Evolutionary conservation across 2,888 invertebrate genomes (phyloP), one percentile per base, ranked within the genome.

Genomic region (Epirrhoe alternata): DNA sequence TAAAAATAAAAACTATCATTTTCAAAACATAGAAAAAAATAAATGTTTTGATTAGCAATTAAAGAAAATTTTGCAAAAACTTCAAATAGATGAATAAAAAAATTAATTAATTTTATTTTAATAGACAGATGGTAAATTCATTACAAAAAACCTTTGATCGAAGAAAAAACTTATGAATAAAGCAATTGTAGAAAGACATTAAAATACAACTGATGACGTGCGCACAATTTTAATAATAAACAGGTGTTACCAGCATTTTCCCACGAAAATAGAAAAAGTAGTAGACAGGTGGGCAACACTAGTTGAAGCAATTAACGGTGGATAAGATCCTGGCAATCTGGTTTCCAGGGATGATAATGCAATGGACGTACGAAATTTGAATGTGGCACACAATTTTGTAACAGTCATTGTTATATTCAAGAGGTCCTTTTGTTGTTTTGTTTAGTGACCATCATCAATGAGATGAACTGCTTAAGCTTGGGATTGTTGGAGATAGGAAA

Each of bases 171-270:
- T 45, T 33, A n/a, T 58, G 51, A 59, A 67, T 68, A 68, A 49
- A 52, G 56, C 51, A 64, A 66, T 24, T 51, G 47, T 55, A 60
- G 61, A 69, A 62, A 68, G 54, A 63, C 58, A 47, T 24, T 61
- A 52, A 69, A 61, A 68, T 60, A 51, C 67, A 69, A 68, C 57
- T 70, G 70, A 71, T 72, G 74, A 74, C 67, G 72, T 59, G 71
- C 73, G 59, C 62, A 68, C 71, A 72, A 72, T 72, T 76, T 74
- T 71, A 74, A 74, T 72, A 74, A 68, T 52, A 31, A 68, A 77
- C 89, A 88, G 88, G 85, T 88, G 88, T 76, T 68, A 68, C 54
- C 61, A 65, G 74, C 76, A 77, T 82, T 87, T 89, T 87, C 87
- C 81, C 83, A 86, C 82, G 86, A 82, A 79, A 78, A 75, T 74